phyloP scores from a whole-genome alignment of 2,888 invertebrate genomes.

The Cistogaster globosa region DNA sequence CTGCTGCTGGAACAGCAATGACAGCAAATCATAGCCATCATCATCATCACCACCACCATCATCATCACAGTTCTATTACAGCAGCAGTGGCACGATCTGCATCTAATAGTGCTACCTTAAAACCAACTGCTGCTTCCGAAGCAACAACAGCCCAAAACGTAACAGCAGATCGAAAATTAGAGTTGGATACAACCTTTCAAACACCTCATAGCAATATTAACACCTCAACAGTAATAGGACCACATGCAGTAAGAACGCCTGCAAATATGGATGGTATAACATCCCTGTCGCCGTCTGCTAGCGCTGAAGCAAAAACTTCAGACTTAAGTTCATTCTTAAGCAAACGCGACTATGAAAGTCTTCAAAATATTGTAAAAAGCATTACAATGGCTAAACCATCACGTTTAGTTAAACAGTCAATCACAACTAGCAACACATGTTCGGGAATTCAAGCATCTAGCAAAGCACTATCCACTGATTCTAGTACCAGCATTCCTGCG shows the following conservation, averaged over 20 bases:
- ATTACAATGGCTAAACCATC: conserved; percentile 77
- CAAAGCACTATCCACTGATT: neutral
- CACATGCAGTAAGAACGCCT: conserved; percentile 38
- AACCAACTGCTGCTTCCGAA: conserved; percentile 24
- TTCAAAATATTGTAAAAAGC: conserved; percentile 80
- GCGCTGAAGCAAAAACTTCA: conserved; percentile 73
- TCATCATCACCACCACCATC: conserved; percentile 74
- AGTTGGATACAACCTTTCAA: conserved; percentile 55
- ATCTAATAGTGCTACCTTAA: conserved; percentile 41
- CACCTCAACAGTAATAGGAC: conserved; percentile 43
- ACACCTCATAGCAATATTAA: conserved; percentile 56
- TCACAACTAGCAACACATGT: conserved; percentile 29
- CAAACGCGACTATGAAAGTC: conserved; percentile 79
- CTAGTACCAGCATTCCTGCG: conserved; percentile 28
- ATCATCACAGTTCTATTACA: conserved; percentile 68
- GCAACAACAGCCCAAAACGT: conserved; percentile 54
- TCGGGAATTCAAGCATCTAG: conserved; percentile 17
- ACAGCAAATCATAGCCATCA: conserved; percentile 76
- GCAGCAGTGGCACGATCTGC: conserved; percentile 26
- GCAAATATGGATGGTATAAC: conserved; percentile 30
- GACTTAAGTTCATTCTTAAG: conserved; percentile 78
- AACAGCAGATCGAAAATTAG: conserved; percentile 57
- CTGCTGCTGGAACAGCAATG: conserved; percentile 56
- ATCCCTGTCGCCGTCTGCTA: conserved; percentile 48
- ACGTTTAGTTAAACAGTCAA: conserved; percentile 62